Conservation (phyloP, 2,797 vertebrate genomes). For the Ambastaia sidthimunki region DNA sequence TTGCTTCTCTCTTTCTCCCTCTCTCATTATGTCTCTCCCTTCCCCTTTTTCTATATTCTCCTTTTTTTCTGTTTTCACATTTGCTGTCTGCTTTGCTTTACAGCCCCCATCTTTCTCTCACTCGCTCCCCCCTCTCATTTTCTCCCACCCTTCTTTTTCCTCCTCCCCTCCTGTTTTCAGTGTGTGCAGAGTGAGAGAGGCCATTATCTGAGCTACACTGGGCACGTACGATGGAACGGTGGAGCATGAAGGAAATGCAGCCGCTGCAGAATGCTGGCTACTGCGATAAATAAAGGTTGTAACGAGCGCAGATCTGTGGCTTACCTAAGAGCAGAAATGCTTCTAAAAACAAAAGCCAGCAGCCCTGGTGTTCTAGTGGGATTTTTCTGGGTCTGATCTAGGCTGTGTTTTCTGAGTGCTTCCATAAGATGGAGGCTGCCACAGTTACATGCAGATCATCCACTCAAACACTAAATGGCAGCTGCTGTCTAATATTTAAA, state of each 20-base stretch:
- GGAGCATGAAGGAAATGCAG: slow-evolving; percentile 77
- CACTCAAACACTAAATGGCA: slow-evolving; percentile 14
- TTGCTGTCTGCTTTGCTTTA: slow-evolving; percentile 77
- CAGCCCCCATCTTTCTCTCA: slow-evolving; percentile 70
- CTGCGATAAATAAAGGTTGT: slow-evolving; percentile 22
- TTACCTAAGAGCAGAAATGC: not conserved
- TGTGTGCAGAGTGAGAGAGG: slow-evolving; percentile 81
- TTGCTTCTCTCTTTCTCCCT: slow-evolving; percentile 75
- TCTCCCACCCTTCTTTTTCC: slow-evolving; percentile 72
- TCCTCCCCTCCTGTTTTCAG: slow-evolving; percentile 72
- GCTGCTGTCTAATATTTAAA: slow-evolving; percentile 38
- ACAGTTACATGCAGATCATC: slow-evolving; percentile 30
- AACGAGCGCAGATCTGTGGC: slow-evolving; percentile 12
- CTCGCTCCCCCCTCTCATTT: slow-evolving; percentile 62
- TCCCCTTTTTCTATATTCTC: slow-evolving; percentile 79
- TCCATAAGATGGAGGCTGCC: slow-evolving; percentile 61
- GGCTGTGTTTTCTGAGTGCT: not conserved
- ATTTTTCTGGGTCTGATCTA: not conserved
- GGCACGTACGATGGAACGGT: slow-evolving; percentile 87
- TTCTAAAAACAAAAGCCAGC: not conserved
- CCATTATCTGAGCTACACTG: slow-evolving; percentile 85
- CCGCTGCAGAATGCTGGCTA: slow-evolving; percentile 33
- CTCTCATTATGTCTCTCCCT: slow-evolving; percentile 84
- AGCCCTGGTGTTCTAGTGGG: slow-evolving; percentile 14
- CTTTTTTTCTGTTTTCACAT: slow-evolving; percentile 77